These are phyloP conservation scores for Scortum barcoo DNA, from an alignment of 2,113 vertebrate genomes.

Conservation along the genomic window DNA sequence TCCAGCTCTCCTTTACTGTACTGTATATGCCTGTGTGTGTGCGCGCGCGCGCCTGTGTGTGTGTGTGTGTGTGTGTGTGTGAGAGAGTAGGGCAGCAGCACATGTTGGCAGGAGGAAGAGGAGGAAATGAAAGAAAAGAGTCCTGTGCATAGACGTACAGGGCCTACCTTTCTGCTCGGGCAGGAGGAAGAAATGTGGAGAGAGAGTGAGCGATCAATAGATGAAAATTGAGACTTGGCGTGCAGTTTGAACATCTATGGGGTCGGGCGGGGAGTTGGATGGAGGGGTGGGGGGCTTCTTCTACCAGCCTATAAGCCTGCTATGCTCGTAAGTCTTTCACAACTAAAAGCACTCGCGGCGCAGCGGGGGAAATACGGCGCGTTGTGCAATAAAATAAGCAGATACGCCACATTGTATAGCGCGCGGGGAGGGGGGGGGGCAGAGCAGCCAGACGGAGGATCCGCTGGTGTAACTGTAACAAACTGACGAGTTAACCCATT, in stretches of 20 bases:
- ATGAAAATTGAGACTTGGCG: slow-evolving; percentile 50
- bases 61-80: slow-evolving; percentile 26
- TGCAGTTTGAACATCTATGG: slow-evolving; percentile 53
- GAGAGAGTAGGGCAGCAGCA: slow-evolving; percentile 63
- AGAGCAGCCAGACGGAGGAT: slow-evolving; percentile 65
- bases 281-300: slow-evolving; percentile 21
- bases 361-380: slow-evolving; percentile 60
- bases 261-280: too few relatives aligned
- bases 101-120: slow-evolving; percentile 78
- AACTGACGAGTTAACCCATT: slow-evolving; percentile 84
- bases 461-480: slow-evolving; percentile 77
- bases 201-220: slow-evolving; percentile 50
- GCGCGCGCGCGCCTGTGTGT: slow-evolving; percentile 3
- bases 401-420: slow-evolving; percentile 82
- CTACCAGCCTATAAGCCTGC: slow-evolving; percentile 24
- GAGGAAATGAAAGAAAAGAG: slow-evolving; percentile 79
- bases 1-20: slow-evolving; percentile 38
- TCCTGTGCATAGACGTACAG: slow-evolving; percentile 69
- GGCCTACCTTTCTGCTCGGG: slow-evolving; percentile 68
- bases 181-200: slow-evolving; percentile 48
- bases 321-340: slow-evolving; percentile 63
- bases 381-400: slow-evolving; percentile 81
- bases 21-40: slow-evolving; percentile 21
- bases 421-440: slow-evolving; percentile 71
- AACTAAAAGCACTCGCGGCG: slow-evolving; percentile 54